Evolutionary conservation across 2,797 vertebrate genomes (phyloP).

Genomic region (Tauraco hartlaubi): DNA sequence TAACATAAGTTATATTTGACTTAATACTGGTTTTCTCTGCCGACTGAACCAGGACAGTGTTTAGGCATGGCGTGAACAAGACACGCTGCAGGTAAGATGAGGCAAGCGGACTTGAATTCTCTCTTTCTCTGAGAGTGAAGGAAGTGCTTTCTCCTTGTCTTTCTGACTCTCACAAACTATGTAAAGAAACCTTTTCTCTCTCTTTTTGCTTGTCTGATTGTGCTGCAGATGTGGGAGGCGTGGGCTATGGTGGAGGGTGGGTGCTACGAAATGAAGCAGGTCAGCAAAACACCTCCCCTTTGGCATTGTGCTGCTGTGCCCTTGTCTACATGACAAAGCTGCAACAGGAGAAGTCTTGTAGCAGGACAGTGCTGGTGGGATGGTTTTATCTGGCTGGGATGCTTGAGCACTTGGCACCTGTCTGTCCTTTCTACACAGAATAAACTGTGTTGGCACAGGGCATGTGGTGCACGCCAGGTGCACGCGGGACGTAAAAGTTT

Average conservation of each 20-base stretch:
- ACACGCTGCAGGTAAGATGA: background rate
- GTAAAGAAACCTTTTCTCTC: background rate
- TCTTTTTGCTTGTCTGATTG: background rate
- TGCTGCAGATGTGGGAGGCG: background rate
- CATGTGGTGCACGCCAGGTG: fast-evolving
- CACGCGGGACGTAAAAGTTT: background rate
- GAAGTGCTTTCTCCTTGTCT: background rate
- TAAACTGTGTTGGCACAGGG: background rate
- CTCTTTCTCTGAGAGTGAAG: background rate
- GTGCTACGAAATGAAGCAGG: background rate
- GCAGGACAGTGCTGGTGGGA: background rate
- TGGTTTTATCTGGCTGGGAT: background rate
- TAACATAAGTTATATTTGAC: background rate
- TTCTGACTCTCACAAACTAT: background rate
- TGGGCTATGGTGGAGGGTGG: background rate
- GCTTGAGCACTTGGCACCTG: background rate
- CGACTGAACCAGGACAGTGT: background rate
- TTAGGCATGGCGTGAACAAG: background rate
- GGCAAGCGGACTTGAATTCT: background rate
- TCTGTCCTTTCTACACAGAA: background rate
- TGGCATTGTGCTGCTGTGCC: background rate
- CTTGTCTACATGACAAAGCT: background rate
- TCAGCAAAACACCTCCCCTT: background rate
- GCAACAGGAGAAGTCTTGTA: background rate
- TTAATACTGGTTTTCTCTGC: background rate